A percentile compares a stretch with the other conserved stretches of the same genome.
phyloP scores from a whole-genome alignment of 2,888 invertebrate genomes.

The Melinopterus prodromus region DNA sequence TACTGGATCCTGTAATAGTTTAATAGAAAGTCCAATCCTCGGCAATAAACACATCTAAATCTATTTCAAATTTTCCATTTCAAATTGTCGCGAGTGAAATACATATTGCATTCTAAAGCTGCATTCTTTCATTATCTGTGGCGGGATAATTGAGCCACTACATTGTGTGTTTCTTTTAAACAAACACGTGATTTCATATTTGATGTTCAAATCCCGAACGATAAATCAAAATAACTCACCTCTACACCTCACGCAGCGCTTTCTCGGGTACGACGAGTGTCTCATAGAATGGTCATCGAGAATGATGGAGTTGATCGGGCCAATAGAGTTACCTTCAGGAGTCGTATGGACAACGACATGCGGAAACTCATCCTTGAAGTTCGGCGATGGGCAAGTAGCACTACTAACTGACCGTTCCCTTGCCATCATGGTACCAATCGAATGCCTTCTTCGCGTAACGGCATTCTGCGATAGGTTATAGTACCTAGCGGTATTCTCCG shows the following conservation, averaged over 20 bases:
- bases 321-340: slow-evolving; percentile 46
- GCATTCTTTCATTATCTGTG: too few relatives aligned
- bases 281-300: slow-evolving; percentile 57
- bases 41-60: too few relatives aligned
- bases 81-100: too few relatives aligned
- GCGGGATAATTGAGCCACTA: too few relatives aligned
- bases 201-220: neutral
- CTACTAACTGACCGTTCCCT: slow-evolving; percentile 55
- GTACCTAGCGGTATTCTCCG: slow-evolving; percentile 62
- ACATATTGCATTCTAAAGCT: too few relatives aligned
- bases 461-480: slow-evolving; percentile 60
- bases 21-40: too few relatives aligned
- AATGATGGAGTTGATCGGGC: slow-evolving; percentile 32
- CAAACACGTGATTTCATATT: too few relatives aligned
- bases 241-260: slow-evolving; percentile 56
- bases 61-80: too few relatives aligned
- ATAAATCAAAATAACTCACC: slow-evolving; percentile 49
- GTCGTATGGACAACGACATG: slow-evolving; percentile 51
- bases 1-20: too few relatives aligned
- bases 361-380: slow-evolving; percentile 56
- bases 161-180: too few relatives aligned
- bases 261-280: slow-evolving; percentile 58
- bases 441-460: slow-evolving; percentile 65
- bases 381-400: slow-evolving; percentile 51
- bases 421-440: slow-evolving; percentile 71